Base-by-base conservation (phyloP, 2,113 vertebrate species). In the Solea senegalensis region DNA sequence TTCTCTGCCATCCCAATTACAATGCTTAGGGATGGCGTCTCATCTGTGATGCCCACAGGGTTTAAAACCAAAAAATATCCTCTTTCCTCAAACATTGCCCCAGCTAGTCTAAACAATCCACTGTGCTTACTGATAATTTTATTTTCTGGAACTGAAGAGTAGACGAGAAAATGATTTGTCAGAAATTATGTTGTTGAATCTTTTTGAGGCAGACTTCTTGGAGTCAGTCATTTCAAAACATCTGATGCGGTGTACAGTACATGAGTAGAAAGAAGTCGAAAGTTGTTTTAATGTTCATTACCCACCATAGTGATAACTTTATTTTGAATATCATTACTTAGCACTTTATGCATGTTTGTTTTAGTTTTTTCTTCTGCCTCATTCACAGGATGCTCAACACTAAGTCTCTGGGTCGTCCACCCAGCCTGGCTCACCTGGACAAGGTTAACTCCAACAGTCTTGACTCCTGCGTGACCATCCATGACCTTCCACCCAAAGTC, bases 401-500 rank as follows among this genome's bases (percentile, higher is more conserved):
- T 16, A 99, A 98, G 92, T 95, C 95, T 81, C 94, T 97, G 0
- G 94, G 94, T 50, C 96, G 96, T 69, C 95, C 98, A 2, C 96
- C 97, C 15, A 95, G 93, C 0, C 78, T 98, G 82, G 96, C 95
- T 80, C 97, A 97, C 81, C 87, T 97, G 60, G 97, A 99, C 93
- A 98, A 98, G 80, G 91, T 97, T 64, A 98, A 97, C 93, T 98
- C 95, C 65, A 99, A 97, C 94, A 99, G 97, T 65, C 90, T 98
- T 66, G 97, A 98, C 81, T 95, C 96, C 13, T 95, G 96, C 0
- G 87, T 95, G 39, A 93, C 92, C 79, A 92, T 94, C 0, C 92
- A 93, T 15, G 95, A 97, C 77, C 85, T 95, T 3, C 91, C 94
- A 0, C 91, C 94, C 0, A 95, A 94, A 78, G 78, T 95, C 14